A percentile compares a stretch with the other conserved stretches of the same genome.
These are phyloP conservation scores for Actinia tenebrosa DNA, from an alignment of 64 coral and sea anemone species.

Conservation along the genomic window DNA sequence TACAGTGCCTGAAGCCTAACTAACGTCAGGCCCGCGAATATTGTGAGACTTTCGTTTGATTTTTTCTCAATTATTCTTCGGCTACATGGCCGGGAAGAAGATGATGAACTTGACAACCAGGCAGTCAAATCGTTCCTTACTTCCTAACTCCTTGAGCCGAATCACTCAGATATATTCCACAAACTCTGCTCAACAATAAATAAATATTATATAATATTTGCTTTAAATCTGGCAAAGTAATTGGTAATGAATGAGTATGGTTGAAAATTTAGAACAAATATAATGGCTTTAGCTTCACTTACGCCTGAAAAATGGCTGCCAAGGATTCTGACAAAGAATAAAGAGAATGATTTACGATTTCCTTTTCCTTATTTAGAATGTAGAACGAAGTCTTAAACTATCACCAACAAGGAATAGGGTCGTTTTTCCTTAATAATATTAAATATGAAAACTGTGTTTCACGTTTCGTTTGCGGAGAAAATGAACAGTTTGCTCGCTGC, in stretches of 20 bases:
- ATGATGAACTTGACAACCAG: not conserved
- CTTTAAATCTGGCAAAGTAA: not conserved
- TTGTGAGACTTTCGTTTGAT: not conserved
- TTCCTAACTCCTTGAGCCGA: not conserved
- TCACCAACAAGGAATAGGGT: not conserved
- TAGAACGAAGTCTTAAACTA: not conserved
- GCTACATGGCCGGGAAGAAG: not conserved
- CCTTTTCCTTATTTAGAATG: not conserved
- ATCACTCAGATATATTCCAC: not conserved
- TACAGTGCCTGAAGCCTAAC: not conserved
- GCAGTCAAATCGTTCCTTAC: too few species aligned
- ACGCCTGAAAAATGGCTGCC: not conserved
- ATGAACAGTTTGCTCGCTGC: not conserved
- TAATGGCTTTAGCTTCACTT: not conserved
- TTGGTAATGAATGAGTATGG: not conserved
- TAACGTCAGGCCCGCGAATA: not conserved
- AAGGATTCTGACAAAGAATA: not conserved
- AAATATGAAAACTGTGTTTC: not conserved
- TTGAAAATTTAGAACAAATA: not conserved
- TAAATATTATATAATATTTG: not conserved
- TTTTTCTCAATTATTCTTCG: not conserved
- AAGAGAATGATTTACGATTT: constrained; percentile 1
- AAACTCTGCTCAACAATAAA: not conserved
- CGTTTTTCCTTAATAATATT: not conserved
- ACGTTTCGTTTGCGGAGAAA: not conserved